Base-by-base conservation (phyloP, 2,797 vertebrate species). In the Catostomus latipinnis region DNA sequence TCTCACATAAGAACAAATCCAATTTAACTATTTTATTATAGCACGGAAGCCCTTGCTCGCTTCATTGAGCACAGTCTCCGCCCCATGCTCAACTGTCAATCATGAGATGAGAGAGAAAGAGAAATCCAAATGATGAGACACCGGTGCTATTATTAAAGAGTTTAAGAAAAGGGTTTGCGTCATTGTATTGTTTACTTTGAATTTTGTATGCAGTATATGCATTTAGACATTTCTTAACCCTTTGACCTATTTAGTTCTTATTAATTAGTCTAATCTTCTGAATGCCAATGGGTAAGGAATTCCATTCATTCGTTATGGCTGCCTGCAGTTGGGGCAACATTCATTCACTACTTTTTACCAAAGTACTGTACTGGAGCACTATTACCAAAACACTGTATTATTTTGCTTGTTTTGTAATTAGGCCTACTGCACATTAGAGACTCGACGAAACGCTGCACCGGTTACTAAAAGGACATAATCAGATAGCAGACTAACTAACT, bases 21-120 rank as follows among this genome's bases (percentile, higher is more conserved):
- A 94, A 94, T 94, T 94, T 93, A 93, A 93, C 87, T 89, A 88
- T 93, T 94, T 93, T 93, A 94, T 94, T 94, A 94, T 88, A 92
- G 89, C 88, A 83, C 86, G 88, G 87, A 91, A 92, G 89, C 82
- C 87, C 89, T 81, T 88, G 75, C 89, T 90, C 88, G 91, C 91
- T 90, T 88, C 86, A 84, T 89, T 91, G 91, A 91, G 88, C 90
- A 89, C 88, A 71, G 88, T 89, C 89, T 89, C 91, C 88, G 80
- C 91, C 93, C 89, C 83, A 87, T 66, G 70, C 79, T 69, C 77
- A 48, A 16, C 73, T 90, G 91, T 93, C 93, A 92, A 61, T 93
- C 93, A 92, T 0, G 1, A 56, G 52, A 71, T 61, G 6, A 34
- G 16, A 63, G 63, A 52, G 60, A 80, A 62, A 73, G 76, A 49